Percentiles rank a stretch among this genome's conserved stretches.
Conservation (phyloP, 2,113 vertebrate species). For the Pseudonaja textilis region DNA sequence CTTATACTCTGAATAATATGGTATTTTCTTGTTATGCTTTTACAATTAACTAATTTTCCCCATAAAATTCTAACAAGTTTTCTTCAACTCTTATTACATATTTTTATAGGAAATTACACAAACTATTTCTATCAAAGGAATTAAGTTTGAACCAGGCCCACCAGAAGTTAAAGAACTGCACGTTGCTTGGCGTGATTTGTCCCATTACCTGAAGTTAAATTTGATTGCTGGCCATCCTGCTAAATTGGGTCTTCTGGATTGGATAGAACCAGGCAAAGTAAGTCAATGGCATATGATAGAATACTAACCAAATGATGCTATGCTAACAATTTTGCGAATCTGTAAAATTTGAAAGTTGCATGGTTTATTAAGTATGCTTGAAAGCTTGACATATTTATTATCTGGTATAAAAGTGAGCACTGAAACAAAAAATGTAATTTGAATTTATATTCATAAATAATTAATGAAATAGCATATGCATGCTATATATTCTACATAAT, state of each 20-base stretch:
- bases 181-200: conserved; percentile 80
- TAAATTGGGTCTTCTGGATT: conserved; percentile 74
- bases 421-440: not conserved
- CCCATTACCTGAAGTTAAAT: conserved; percentile 71
- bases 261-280: conserved; percentile 73
- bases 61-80: not conserved
- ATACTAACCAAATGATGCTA: rapidly evolving
- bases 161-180: conserved; percentile 80
- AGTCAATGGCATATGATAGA: conserved; percentile 24
- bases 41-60: not conserved
- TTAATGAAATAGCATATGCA: not conserved
- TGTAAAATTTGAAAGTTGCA: not conserved
- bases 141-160: conserved; percentile 73
- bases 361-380: not conserved
- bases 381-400: not conserved
- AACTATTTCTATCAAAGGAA: conserved; percentile 73
- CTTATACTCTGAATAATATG: too few relatives aligned
- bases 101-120: conserved; percentile 73
- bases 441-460: not conserved
- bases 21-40: not conserved
- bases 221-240: conserved; percentile 80
- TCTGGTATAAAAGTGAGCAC: not conserved
- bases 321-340: not conserved
- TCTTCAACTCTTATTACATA: not conserved
- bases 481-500: not conserved